Percentiles rank a stretch among this genome's conserved stretches.
Evolutionary conservation across 2,797 vertebrate species (phyloP).

Genomic region (Fringilla coelebs): DNA sequence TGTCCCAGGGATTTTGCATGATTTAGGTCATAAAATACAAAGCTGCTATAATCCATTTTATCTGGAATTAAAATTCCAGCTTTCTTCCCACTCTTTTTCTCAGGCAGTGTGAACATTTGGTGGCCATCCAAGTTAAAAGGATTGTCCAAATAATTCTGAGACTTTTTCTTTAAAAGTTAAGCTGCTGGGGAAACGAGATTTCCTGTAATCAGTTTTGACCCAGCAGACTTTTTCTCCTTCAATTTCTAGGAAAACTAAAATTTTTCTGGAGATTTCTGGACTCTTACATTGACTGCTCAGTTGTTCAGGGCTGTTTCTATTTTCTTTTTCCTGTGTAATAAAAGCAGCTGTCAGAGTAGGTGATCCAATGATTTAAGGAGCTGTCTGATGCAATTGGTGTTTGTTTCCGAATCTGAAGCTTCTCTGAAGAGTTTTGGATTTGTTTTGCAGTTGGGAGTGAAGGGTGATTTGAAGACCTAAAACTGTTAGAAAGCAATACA

Average conservation of each 20-base stretch:
- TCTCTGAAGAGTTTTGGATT: neutral
- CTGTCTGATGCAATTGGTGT: neutral
- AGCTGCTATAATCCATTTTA: neutral
- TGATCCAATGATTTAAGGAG: neutral
- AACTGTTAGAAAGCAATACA: neutral
- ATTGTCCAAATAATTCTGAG: neutral
- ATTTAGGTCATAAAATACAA: neutral
- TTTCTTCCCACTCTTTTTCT: neutral
- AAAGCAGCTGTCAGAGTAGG: neutral
- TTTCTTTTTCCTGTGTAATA: neutral
- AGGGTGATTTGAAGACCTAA: neutral
- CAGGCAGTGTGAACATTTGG: neutral
- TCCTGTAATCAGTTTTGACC: neutral
- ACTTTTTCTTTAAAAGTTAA: slow-evolving; percentile 5
- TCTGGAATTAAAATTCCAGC: neutral
- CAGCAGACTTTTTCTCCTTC: neutral
- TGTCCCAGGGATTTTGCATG: neutral
- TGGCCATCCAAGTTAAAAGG: neutral
- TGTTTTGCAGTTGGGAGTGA: neutral
- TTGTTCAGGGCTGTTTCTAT: neutral
- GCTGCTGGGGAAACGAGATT: neutral
- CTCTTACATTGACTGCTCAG: neutral
- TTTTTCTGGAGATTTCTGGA: neutral
- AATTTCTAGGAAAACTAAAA: neutral
- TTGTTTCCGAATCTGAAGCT: neutral